Base-by-base conservation (phyloP, 2,888 invertebrate species). In the Nemotelus nigrinus region DNA sequence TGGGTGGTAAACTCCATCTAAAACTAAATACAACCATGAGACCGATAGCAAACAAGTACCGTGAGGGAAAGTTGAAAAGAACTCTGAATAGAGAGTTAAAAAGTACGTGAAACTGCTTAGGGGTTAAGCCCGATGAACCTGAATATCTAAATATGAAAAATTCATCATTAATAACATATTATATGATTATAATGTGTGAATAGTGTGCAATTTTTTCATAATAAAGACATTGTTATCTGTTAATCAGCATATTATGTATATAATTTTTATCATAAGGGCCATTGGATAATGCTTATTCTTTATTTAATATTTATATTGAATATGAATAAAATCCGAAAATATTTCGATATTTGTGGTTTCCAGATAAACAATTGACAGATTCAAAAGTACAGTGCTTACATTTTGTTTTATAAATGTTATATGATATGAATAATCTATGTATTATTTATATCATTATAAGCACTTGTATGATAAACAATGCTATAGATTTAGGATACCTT, bases 1-100 rank as follows among this genome's bases (percentile, higher is more conserved):
- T 25, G 25, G 25, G 25, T 89, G 90, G 90, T 91, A 90, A 90
- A 89, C 86, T 88, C 87, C 88, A 87, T 88, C 88, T 87, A 88
- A 88, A 86, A 86, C 88, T 88, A 90, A 91, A 91, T 91, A 90
- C 88, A 82, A 86, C 87, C 88, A 88, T 88, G 89, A 25, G 25
- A 25, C 25, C 25, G 25, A 25, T 25, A 25, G 25, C 25, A 25
- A 25, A 25, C 25, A 25, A 25, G 25, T 25, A 25, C 25, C 25
- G 25, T 25, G 25, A 25, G 25, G 25, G 25, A 25, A 25, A 25
- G 91, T 88, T 91, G 90, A 89, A 90, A 90, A 91, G 86, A 88
- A 87, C 80, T 81, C 79, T 80, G 80, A 81, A 80, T 78, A 81
- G 79, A 81, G 79, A 88, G 88, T 88, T 87, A 85, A 88, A 88